Percentiles rank a stretch among this genome's conserved stretches.
These are phyloP conservation scores for Apostichopus californicus DNA, from an alignment of 35 echinoderm and acorn worm species.

Conservation along the genomic window DNA sequence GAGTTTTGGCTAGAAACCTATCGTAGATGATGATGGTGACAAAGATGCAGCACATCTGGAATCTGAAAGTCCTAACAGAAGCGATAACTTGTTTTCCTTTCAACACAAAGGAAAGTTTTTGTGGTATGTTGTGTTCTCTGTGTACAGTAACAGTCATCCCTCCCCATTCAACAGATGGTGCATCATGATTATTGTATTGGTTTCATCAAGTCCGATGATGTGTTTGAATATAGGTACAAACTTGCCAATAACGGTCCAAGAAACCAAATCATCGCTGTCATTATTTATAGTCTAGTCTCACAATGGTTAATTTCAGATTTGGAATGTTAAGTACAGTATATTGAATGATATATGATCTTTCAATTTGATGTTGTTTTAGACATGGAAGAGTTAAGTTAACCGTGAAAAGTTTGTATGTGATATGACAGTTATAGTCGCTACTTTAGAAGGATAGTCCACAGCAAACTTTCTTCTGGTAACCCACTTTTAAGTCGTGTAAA, in stretches of 20 bases:
- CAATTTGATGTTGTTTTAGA: not conserved
- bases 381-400: not conserved
- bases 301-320: no score
- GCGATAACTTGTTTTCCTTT: not conserved
- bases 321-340: not conserved
- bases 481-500: not conserved
- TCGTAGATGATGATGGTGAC: not conserved
- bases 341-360: not conserved
- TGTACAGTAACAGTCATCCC: not conserved
- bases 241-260: no score
- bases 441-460: not conserved
- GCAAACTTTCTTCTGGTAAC: not conserved
- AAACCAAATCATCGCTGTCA: no score
- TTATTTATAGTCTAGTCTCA: no score
- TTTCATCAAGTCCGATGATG: no score
- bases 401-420: not conserved
- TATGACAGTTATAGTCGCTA: not conserved
- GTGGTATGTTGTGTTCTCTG: not conserved
- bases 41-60: not conserved
- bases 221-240: no score
- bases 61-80: not conserved
- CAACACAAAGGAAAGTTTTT: not conserved
- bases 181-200: no score
- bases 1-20: no score
- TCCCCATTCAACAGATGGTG: not conserved